Evolutionary conservation across 2,888 invertebrate genomes (phyloP).

Genomic region (Exephanes ischioxanthus): DNA sequence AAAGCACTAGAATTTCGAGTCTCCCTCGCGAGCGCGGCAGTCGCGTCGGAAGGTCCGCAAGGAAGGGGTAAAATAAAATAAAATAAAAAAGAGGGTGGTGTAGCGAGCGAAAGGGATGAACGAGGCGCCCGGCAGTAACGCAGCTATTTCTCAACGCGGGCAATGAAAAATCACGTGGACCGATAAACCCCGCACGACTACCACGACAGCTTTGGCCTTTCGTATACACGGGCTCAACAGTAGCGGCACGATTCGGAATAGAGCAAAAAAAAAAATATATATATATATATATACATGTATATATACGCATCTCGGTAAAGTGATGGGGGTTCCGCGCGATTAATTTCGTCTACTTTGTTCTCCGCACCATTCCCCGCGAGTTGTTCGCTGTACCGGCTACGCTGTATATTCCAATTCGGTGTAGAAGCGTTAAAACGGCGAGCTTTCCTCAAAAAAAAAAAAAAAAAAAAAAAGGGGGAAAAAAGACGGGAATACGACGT

Average conservation of each 20-base stretch:
- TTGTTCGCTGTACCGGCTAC: conserved; percentile 12
- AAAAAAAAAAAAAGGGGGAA: not conserved
- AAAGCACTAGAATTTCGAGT: not conserved
- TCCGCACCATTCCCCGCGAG: conserved; percentile 13
- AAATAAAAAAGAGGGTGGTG: not conserved
- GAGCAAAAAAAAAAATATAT: conserved; percentile 17
- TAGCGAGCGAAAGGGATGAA: conserved; percentile 51
- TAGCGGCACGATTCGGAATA: conserved; percentile 34
- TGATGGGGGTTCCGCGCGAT: conserved; percentile 65
- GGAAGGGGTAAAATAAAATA: not conserved
- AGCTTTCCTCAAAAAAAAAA: conserved; percentile 8
- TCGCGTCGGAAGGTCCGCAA: not conserved
- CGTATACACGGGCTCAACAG: conserved; percentile 10
- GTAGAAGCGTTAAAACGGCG: conserved; percentile 37
- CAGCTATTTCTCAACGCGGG: conserved; percentile 62
- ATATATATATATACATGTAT: conserved; percentile 39
- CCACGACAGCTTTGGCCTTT: conserved; percentile 38
- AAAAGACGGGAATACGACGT: conserved; percentile 22
- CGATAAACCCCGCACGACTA: conserved; percentile 55
- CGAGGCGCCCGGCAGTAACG: conserved; percentile 50
- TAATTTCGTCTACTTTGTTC: conserved; percentile 65
- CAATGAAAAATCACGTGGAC: conserved; percentile 63
- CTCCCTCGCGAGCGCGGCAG: not conserved
- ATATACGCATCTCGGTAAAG: conserved; percentile 58
- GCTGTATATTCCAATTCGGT: conserved; percentile 4